Evolutionary conservation across 2,888 invertebrate genomes (phyloP).

Genomic region (Psylliodes chrysocephalus): DNA sequence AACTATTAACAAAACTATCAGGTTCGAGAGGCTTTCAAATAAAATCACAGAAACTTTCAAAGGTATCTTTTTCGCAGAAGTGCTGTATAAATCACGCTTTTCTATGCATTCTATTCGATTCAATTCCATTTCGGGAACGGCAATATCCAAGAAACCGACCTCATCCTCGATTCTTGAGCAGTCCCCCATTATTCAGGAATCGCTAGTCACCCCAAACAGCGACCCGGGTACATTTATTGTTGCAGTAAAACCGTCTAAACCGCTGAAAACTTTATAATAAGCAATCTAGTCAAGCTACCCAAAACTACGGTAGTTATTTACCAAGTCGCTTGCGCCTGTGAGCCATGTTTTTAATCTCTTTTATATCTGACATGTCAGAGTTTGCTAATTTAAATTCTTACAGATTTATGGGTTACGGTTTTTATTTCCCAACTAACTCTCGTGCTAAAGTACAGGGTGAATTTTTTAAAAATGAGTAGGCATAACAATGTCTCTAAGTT

Average conservation of each 20-base stretch:
- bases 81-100: too few relatives aligned
- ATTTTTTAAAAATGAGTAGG: not conserved
- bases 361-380: conserved; percentile 51
- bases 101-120: not conserved
- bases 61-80: too few relatives aligned
- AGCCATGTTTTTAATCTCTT: conserved; percentile 58
- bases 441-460: not conserved
- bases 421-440: conserved; percentile 23
- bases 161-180: conserved; percentile 53
- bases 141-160: not conserved
- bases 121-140: not conserved
- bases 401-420: conserved; percentile 50
- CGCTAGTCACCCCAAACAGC: conserved; percentile 47
- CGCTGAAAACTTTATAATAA: conserved; percentile 59
- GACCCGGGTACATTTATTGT: conserved; percentile 56
- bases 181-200: conserved; percentile 55
- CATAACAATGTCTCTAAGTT: too few relatives aligned
- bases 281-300: conserved; percentile 45
- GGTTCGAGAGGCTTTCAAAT: too few relatives aligned
- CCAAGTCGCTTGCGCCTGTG: conserved; percentile 36
- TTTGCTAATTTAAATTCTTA: conserved; percentile 51
- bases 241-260: conserved; percentile 57
- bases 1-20: not conserved
- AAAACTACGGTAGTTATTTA: conserved; percentile 43
- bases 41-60: too few relatives aligned